A percentile compares a stretch with the other conserved stretches of the same genome.
Evolutionary conservation across 2,888 invertebrate species (phyloP).

Genomic region (Caenorhabditis virilis): DNA sequence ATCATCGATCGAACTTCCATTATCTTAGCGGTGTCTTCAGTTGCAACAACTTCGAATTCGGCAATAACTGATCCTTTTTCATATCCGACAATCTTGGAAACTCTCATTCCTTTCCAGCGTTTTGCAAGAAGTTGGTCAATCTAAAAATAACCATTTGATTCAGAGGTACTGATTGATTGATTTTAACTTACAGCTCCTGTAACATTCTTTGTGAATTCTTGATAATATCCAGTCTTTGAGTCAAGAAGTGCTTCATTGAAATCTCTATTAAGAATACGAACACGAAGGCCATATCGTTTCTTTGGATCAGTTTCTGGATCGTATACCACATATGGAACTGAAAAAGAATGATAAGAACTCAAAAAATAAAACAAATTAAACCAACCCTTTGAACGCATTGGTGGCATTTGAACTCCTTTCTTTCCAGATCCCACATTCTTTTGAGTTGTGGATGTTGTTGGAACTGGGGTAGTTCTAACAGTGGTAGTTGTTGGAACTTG

Average conservation of each 20-base stretch:
- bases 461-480: slow-evolving; percentile 7
- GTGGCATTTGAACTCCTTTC: slow-evolving; percentile 26
- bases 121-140: slow-evolving; percentile 41
- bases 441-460: slow-evolving; percentile 14
- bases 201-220: slow-evolving; percentile 55
- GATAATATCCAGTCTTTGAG: slow-evolving; percentile 50
- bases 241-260: slow-evolving; percentile 48
- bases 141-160: too few relatives aligned
- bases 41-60: slow-evolving; percentile 50
- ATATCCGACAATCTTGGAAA: slow-evolving; percentile 50
- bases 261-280: slow-evolving; percentile 56
- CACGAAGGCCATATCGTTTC: slow-evolving; percentile 44
- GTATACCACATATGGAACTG: slow-evolving; percentile 29
- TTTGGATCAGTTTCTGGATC: slow-evolving; percentile 30
- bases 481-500: slow-evolving; percentile 6
- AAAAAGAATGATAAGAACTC: too few relatives aligned
- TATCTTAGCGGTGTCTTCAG: slow-evolving; percentile 35
- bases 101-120: slow-evolving; percentile 51
- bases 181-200: too few relatives aligned
- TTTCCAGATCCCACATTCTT: neutral
- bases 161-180: too few relatives aligned
- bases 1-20: slow-evolving; percentile 49
- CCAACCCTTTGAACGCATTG: slow-evolving; percentile 31
- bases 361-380: too few relatives aligned
- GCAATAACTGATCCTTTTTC: slow-evolving; percentile 51